A percentile compares a stretch with the other conserved stretches of the same genome.
These are phyloP conservation scores for Amazonetta brasiliensis DNA, from an alignment of 2,797 vertebrate species.

Conservation along the genomic window DNA sequence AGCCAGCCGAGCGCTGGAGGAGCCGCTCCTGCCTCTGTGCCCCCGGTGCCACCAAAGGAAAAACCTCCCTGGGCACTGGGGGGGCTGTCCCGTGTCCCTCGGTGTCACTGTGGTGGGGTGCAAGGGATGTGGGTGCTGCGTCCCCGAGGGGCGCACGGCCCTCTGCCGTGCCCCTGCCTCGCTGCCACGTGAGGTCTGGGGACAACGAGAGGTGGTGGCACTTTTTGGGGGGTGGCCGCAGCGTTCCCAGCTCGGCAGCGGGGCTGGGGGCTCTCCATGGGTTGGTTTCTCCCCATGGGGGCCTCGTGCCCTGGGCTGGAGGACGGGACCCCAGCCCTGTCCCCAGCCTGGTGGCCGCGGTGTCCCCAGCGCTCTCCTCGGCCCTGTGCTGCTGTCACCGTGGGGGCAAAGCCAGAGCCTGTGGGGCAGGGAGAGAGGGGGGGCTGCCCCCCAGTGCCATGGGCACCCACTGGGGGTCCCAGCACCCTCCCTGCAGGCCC, in stretches of 20 bases:
- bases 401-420: not conserved
- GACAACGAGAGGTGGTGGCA: not conserved
- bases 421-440: not conserved
- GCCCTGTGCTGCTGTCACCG: rapidly evolving
- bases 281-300: not conserved
- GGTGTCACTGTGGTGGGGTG: not conserved
- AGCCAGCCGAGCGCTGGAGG: not conserved
- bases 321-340: not conserved
- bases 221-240: too few relatives aligned
- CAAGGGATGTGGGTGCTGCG: rapidly evolving
- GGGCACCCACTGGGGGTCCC: not conserved
- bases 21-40: not conserved
- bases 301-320: not conserved
- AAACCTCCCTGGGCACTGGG: not conserved
- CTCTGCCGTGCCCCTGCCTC: too few relatives aligned
- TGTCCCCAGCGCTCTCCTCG: not conserved
- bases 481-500: rapidly evolving
- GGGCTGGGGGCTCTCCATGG: not conserved
- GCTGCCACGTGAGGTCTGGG: not conserved
- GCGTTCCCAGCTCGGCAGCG: not conserved
- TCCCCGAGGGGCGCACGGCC: rapidly evolving
- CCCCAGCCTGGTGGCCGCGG: not conserved
- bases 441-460: rapidly evolving
- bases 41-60: not conserved
- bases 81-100: not conserved